phyloP scores from a whole-genome alignment of 1,140 invertebrate species.

The Brachionus paranguensis region DNA sequence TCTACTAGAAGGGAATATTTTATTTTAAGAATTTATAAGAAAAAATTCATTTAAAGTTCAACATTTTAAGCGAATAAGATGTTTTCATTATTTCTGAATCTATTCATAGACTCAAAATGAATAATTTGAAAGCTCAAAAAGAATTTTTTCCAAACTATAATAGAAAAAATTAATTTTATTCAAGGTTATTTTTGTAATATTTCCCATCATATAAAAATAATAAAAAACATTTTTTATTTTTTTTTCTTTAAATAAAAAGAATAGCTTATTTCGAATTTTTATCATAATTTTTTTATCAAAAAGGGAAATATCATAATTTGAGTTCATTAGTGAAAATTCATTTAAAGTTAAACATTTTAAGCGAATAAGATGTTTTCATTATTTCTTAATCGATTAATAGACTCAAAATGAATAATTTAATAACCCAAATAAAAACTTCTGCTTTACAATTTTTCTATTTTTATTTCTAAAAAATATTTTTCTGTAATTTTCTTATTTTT shows the following conservation, averaged over 20 bases:
- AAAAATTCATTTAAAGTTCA: not conserved
- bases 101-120: not conserved
- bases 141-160: not conserved
- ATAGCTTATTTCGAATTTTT: not conserved
- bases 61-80: not conserved
- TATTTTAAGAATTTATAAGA: not conserved
- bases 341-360: too few species aligned
- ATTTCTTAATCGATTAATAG: too few species aligned
- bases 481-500: not conserved
- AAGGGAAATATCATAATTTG: not conserved
- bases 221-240: not conserved
- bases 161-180: not conserved
- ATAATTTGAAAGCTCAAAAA: not conserved
- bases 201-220: not conserved
- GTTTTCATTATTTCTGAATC: not conserved
- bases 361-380: too few species aligned
- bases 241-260: not conserved
- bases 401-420: too few species aligned
- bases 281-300: not conserved
- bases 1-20: not conserved
- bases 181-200: not conserved
- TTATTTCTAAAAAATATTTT: slow-evolving; percentile 7
- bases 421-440: not conserved
- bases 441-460: not conserved
- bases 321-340: too few species aligned